Evolutionary conservation across 2,797 vertebrate species (phyloP), one percentile per base, ranked within the genome.

Genomic region (Peromyscus melanophrys): DNA sequence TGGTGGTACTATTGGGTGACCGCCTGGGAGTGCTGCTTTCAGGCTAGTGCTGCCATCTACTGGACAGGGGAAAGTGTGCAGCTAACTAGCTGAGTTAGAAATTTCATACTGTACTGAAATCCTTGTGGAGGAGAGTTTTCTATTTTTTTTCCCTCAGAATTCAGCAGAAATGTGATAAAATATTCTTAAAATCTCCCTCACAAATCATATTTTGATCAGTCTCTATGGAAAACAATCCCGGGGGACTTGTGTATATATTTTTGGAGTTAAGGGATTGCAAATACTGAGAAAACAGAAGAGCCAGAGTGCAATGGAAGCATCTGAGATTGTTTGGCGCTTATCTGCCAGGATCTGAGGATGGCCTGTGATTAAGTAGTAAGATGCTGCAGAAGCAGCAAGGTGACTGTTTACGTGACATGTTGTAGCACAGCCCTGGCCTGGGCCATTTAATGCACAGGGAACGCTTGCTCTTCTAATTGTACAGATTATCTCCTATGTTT

Each of bases 401-500:
- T 97, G 94, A 97, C 71, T 95, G 86, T 89, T 93, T 98, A 97
- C 89, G 83, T 97, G 94, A 90, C 96, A 94, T 93, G 92, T 21
- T 92, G 4, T 87, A 97, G 49, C 83, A 21, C 1, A 97, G 34
- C 52, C 94, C 85, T 82, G 37, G 75, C 85, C 84, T 43, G 75
- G 85, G 92, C 81, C 11, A 94, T 97, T 94, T 81, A 97, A 94
- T 27, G 61, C 19, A 95, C 83, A 55, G 27, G 77, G 49, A 97
- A 97, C 46, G 6, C 73, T 59, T 55, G 63, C 55, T 77, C 94
- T 97, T 96, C 94, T 90, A 89, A 81, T n/a, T 88, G 46, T 92
- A 90, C 27, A 69, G 57, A 73, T 34, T 78, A 87, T 52, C 75
- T 97, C 29, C 93, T 46, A 43, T 95, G 91, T 97, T 98, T 52